These are phyloP conservation scores for Mythimna vitellina DNA, from an alignment of 2,888 invertebrate genomes.

Conservation along the genomic window DNA sequence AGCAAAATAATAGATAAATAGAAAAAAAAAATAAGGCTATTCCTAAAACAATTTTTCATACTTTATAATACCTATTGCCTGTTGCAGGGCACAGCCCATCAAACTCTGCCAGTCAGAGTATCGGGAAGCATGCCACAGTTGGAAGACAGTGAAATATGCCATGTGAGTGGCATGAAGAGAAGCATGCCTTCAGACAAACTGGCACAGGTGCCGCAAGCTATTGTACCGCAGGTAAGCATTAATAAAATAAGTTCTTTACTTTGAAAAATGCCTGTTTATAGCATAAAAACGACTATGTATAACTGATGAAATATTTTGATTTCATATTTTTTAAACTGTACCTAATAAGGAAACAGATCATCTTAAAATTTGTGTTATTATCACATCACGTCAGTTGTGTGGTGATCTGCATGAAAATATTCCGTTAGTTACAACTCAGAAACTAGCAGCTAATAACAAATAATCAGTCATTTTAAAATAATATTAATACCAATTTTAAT, in stretches of 20 bases:
- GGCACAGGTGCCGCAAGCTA: constrained; percentile 26
- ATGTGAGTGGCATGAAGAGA: constrained; percentile 40
- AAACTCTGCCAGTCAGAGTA: constrained; percentile 44
- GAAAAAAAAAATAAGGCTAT: no score
- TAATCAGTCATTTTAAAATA: background rate
- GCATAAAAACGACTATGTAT: no score
- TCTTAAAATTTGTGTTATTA: no score
- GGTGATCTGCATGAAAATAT: background rate
- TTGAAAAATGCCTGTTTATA: no score
- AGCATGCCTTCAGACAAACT: constrained; percentile 42
- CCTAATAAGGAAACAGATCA: no score
- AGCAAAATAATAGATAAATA: no score
- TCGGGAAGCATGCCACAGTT: constrained; percentile 46
- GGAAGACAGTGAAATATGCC: constrained; percentile 49
- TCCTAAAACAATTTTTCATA: background rate
- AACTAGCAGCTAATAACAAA: background rate
- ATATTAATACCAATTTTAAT: constrained; percentile 14
- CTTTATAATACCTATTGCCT: background rate
- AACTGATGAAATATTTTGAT: no score
- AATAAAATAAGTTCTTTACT: no score
- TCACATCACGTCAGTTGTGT: background rate
- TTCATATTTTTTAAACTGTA: no score
- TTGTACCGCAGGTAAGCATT: constrained; percentile 17
- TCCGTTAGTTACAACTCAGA: background rate
- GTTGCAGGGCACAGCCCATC: constrained; percentile 46